Conservation (phyloP, 2,797 vertebrate genomes). For the Crenichthys baileyi region DNA sequence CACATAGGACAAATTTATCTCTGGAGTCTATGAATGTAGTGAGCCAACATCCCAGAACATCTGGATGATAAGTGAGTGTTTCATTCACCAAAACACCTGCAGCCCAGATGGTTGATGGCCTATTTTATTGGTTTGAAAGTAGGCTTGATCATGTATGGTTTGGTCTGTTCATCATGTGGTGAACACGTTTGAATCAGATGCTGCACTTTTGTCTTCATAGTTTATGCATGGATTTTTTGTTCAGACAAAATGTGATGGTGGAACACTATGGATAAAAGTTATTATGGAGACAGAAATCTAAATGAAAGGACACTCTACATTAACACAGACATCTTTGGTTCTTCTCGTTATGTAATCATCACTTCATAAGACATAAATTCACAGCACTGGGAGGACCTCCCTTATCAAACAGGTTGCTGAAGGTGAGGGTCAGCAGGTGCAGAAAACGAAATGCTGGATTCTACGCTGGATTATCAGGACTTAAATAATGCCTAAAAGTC, state of each 20-base stretch:
- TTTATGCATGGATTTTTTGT: constrained; percentile 46
- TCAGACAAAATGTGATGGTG: constrained; percentile 23
- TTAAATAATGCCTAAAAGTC: constrained; percentile 22
- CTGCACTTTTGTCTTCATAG: constrained; percentile 2
- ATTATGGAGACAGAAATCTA: constrained; percentile 68
- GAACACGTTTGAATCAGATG: constrained; percentile 19
- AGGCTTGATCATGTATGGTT: too few species aligned
- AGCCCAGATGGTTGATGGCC: constrained; percentile 24
- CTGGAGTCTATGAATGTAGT: neutral
- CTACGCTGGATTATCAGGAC: neutral
- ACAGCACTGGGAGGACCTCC: neutral
- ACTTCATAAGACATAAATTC: neutral
- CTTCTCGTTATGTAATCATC: constrained; percentile 6
- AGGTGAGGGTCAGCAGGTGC: constrained; percentile 17
- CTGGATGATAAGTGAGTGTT: neutral
- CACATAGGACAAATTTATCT: neutral
- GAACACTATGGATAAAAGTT: constrained; percentile 21
- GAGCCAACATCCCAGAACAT: neutral
- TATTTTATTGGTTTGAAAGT: neutral
- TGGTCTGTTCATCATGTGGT: neutral
- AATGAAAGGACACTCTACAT: constrained; percentile 13
- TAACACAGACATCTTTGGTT: constrained; percentile 37
- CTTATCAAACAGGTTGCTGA: constrained; percentile 26
- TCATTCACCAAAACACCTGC: constrained; percentile 6
- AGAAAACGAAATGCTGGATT: neutral